Percentiles rank a stretch among this genome's conserved stretches.
phyloP scores from a whole-genome alignment of 2,113 vertebrate species.

The Bos javanicus region DNA sequence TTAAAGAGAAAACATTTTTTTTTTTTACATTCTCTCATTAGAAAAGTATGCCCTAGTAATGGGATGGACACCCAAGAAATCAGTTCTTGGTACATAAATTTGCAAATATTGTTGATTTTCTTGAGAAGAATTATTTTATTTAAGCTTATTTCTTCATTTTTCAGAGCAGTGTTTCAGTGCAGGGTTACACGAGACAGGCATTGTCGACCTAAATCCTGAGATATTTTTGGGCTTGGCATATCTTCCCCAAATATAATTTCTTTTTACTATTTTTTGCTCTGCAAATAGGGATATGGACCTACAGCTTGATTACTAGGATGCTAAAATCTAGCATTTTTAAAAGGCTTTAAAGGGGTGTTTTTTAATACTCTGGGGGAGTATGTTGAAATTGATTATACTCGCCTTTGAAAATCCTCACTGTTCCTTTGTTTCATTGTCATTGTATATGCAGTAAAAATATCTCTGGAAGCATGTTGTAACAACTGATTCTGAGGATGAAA shows the following conservation, averaged over 20 bases:
- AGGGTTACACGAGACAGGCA: not conserved
- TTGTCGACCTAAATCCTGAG: not conserved
- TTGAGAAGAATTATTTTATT: not conserved
- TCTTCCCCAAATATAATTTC: not conserved
- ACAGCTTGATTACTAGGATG: not conserved
- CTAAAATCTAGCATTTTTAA: not conserved
- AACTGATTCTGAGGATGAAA: not conserved
- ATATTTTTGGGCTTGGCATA: not conserved
- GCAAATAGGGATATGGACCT: not conserved
- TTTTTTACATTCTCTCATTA: not conserved
- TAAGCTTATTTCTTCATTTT: not conserved
- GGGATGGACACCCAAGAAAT: not conserved
- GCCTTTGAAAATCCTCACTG: not conserved
- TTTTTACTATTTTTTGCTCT: not conserved
- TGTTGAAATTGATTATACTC: not conserved
- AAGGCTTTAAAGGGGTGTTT: not conserved
- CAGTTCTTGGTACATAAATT: not conserved
- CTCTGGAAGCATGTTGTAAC: not conserved
- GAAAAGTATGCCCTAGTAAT: not conserved
- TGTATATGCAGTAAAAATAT: not conserved
- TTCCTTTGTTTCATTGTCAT: slow-evolving; percentile 49
- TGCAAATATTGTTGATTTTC: not conserved
- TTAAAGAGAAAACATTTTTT: not conserved
- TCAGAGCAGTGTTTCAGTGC: not conserved
- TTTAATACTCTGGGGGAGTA: not conserved